These are phyloP conservation scores for Agrochola lychnidis DNA, from an alignment of 2,888 invertebrate species.

Conservation along the genomic window DNA sequence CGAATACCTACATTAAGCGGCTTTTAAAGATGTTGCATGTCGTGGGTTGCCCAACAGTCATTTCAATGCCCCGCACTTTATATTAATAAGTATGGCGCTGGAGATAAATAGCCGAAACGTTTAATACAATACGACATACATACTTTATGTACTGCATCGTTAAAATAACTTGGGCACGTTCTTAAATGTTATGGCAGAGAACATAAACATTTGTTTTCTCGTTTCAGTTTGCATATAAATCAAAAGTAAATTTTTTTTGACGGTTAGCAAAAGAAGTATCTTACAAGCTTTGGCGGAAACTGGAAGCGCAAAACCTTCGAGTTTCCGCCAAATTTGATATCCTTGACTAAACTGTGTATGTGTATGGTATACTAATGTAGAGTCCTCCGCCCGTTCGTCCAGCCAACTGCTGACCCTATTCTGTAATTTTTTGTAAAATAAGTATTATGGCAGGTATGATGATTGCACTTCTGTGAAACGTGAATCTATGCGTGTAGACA, in stretches of 20 bases:
- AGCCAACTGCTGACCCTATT: background rate
- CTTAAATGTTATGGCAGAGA: background rate
- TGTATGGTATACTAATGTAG: background rate
- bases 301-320: too few species aligned
- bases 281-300: background rate
- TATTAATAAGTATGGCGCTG: conserved; percentile 68
- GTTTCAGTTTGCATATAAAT: background rate
- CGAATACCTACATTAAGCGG: conserved; percentile 12
- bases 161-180: conserved; percentile 17
- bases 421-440: background rate
- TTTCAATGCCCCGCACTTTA: conserved; percentile 54
- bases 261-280: background rate
- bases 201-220: conserved; percentile 17
- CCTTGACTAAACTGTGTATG: background rate
- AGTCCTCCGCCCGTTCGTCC: background rate
- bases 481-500: background rate
- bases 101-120: conserved; percentile 56
- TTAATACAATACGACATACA: conserved; percentile 33
- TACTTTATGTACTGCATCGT: conserved; percentile 31
- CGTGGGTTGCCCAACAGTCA: conserved; percentile 53
- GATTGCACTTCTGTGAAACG: background rate
- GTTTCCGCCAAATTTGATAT: too few species aligned
- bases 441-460: background rate
- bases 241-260: background rate
- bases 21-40: conserved; percentile 55